Percentiles rank a stretch among this genome's conserved stretches.
Evolutionary conservation across 2,797 vertebrate species (phyloP).

Genomic region (Tokudaia muenninki): DNA sequence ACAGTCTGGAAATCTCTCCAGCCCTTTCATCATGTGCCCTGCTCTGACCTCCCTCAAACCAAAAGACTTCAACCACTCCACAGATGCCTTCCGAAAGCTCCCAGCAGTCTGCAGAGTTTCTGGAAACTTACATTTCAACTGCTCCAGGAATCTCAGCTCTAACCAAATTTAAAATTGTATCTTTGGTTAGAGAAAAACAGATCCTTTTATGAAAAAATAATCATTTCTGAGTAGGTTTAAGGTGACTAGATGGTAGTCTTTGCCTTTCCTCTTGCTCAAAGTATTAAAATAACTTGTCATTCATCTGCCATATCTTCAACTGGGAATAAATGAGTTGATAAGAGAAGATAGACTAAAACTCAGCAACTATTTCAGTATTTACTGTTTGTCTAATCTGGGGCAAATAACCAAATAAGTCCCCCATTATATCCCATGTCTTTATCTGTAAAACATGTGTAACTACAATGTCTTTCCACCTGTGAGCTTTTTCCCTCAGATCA

Average conservation of each 20-base stretch:
- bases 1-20: constrained; percentile 7
- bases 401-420: neutral
- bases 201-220: neutral
- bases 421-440: neutral
- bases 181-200: constrained; percentile 59
- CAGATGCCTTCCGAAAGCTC: constrained; percentile 59
- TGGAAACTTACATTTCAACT: constrained; percentile 52
- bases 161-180: constrained; percentile 65
- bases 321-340: neutral
- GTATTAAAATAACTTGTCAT: neutral
- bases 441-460: neutral
- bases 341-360: neutral
- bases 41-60: neutral
- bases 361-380: neutral
- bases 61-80: neutral
- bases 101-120: constrained; percentile 31
- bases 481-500: neutral
- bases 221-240: neutral
- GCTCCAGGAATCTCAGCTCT: constrained; percentile 61
- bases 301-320: neutral
- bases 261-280: constrained; percentile 5
- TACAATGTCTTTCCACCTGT: neutral
- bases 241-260: neutral
- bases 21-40: neutral
- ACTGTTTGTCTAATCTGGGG: neutral